These are phyloP conservation scores for Tupaia chinensis DNA, from an alignment of 2,113 vertebrate species.

Conservation along the genomic window DNA sequence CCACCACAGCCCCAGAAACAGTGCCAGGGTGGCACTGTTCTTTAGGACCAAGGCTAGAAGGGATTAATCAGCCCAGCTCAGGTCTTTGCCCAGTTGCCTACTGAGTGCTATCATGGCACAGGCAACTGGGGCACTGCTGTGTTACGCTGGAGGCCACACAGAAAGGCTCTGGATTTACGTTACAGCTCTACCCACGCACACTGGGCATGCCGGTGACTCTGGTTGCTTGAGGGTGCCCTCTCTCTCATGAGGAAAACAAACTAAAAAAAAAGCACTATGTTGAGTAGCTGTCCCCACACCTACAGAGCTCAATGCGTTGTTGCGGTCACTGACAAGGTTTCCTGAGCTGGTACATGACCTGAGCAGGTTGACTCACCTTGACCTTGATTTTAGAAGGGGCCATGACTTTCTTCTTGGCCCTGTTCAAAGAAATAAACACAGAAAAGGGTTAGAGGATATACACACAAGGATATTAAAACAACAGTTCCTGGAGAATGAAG, in stretches of 20 bases:
- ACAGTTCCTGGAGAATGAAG: conserved; percentile 25
- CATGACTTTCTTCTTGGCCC: conserved; percentile 90
- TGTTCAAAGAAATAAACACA: conserved; percentile 82
- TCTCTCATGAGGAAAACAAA: too few species aligned
- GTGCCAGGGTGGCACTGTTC: neutral
- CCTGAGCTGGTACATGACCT: neutral
- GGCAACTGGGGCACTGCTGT: too few species aligned
- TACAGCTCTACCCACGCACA: too few species aligned
- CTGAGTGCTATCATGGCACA: neutral
- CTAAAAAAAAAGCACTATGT: neutral
- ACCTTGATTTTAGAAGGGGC: conserved; percentile 87
- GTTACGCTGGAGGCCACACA: too few species aligned
- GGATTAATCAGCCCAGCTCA: neutral
- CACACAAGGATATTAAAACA: neutral
- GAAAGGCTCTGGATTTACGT: too few species aligned
- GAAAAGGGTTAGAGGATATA: conserved; percentile 43
- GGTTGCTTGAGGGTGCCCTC: too few species aligned
- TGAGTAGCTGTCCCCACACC: neutral
- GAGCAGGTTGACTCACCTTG: conserved; percentile 87
- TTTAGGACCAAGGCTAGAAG: neutral
- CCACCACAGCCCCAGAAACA: neutral
- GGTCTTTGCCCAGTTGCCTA: neutral
- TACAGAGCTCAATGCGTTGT: neutral
- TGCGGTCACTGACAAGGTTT: neutral
- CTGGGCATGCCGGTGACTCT: too few species aligned